Conservation (phyloP, 1,140 invertebrate genomes). For the Apis florea region DNA sequence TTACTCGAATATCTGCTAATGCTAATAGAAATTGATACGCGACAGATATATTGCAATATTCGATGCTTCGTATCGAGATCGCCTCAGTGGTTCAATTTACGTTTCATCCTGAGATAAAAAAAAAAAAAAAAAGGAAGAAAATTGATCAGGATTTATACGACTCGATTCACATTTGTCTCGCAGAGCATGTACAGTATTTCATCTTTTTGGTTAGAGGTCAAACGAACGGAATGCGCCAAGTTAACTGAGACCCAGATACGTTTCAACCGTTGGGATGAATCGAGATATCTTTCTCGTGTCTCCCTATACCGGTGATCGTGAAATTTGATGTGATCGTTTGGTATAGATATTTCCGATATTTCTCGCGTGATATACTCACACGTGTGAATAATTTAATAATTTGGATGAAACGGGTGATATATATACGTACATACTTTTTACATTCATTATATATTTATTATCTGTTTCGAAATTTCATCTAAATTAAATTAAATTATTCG, state of each 20-base stretch:
- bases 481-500: too few relatives aligned
- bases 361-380: too few relatives aligned
- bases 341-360: neutral
- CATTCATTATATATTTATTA: too few relatives aligned
- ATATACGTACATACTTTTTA: too few relatives aligned
- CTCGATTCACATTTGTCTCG: slow-evolving; percentile 20
- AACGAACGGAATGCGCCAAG: slow-evolving; percentile 31
- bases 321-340: neutral
- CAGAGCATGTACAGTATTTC: slow-evolving; percentile 21
- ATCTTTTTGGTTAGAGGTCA: slow-evolving; percentile 14
- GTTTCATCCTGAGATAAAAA: neutral
- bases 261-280: neutral
- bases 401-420: neutral
- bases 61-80: neutral
- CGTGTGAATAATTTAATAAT: neutral
- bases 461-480: too few relatives aligned
- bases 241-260: slow-evolving; percentile 33
- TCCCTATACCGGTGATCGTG: neutral
- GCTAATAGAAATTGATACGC: slow-evolving; percentile 17
- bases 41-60: neutral
- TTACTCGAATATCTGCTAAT: neutral
- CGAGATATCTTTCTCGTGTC: slow-evolving; percentile 1
- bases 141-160: slow-evolving; percentile 28
- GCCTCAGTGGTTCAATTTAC: neutral
- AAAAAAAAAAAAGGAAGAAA: neutral